phyloP scores from a whole-genome alignment of 2,113 vertebrate genomes.

The Perca schrenkii region DNA sequence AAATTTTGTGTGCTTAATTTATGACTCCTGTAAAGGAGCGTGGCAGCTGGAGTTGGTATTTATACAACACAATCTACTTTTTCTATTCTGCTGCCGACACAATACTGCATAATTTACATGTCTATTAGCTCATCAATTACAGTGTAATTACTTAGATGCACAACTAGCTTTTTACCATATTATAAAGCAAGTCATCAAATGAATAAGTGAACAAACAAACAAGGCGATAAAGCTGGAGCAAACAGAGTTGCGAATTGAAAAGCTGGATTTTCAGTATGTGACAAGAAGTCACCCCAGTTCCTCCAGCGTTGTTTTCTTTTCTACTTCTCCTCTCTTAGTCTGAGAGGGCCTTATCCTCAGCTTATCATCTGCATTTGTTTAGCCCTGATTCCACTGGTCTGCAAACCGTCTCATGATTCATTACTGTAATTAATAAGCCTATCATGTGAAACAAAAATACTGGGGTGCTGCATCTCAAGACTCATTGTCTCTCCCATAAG shows the following conservation, averaged over 20 bases:
- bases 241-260: slow-evolving; percentile 47
- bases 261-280: slow-evolving; percentile 15
- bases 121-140: slow-evolving; percentile 82
- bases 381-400: slow-evolving; percentile 65
- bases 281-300: slow-evolving; percentile 13
- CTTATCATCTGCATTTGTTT: slow-evolving; percentile 75
- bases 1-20: slow-evolving; percentile 75
- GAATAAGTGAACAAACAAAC: slow-evolving; percentile 67
- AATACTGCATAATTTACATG: slow-evolving; percentile 79
- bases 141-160: slow-evolving; percentile 76
- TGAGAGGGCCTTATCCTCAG: slow-evolving; percentile 41
- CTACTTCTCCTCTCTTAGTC: slow-evolving; percentile 14
- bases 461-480: slow-evolving; percentile 53
- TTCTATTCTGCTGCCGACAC: slow-evolving; percentile 65
- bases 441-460: slow-evolving; percentile 77
- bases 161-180: slow-evolving; percentile 73
- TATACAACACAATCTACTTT: slow-evolving; percentile 70
- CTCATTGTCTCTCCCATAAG: slow-evolving; percentile 68
- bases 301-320: neutral
- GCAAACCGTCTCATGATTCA: slow-evolving; percentile 75
- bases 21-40: slow-evolving; percentile 67
- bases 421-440: slow-evolving; percentile 83
- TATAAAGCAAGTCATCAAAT: slow-evolving; percentile 71
- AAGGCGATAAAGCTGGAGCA: slow-evolving; percentile 38
- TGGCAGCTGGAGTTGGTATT: slow-evolving; percentile 81